Evolutionary conservation across 2,888 invertebrate genomes (phyloP), one percentile per base, ranked within the genome.

Genomic region (Drosophila borborema): DNA sequence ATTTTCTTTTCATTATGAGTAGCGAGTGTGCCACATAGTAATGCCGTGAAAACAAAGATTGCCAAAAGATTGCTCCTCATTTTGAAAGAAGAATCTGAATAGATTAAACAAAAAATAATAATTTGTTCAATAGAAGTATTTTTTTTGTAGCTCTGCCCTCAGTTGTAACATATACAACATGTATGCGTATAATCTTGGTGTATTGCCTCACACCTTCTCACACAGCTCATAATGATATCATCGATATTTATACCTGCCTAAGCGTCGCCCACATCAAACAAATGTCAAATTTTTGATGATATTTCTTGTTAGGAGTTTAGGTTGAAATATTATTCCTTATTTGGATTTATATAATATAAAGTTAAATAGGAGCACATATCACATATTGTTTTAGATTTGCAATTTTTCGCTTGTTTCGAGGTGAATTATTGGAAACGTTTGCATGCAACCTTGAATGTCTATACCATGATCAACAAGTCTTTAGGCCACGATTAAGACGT

Each of bases 1-100:
- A 90, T 86, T 14, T 88, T 76, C 72, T 92, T 92, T 46, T 90
- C 91, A n/a, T 87, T 81, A 23, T 81, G 82, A 59, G 89, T 89
- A 16, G 90, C 90, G 20, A 67, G 68, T 31, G 76, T 77, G 61
- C 70, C 65, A 64, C 80, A 86, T 41, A 75, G 31, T 3, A 80
- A 55, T 41, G 75, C 66, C 41, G 67, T 23, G 12, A 80, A 56
- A 10, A 73, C 53, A 36, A 36, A 43, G 12, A 64, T 41, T 9
- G 51, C 64, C 48, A 72, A 61, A 10, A 69, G 8, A 56, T n/a
- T 63, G 49, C 43, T 41, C 18, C 43, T 62, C 82, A 80, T 80
- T 28, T 34, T 82, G 43, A 12, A 16, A 28, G 31, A 12, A 8
- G 23, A 65, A 49, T 20, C 77, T 77, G 53, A 63, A 64, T 20